Evolutionary conservation across 2,797 vertebrate species (phyloP), one percentile per base, ranked within the genome.

Genomic region (Rhadinocentrus ornatus): DNA sequence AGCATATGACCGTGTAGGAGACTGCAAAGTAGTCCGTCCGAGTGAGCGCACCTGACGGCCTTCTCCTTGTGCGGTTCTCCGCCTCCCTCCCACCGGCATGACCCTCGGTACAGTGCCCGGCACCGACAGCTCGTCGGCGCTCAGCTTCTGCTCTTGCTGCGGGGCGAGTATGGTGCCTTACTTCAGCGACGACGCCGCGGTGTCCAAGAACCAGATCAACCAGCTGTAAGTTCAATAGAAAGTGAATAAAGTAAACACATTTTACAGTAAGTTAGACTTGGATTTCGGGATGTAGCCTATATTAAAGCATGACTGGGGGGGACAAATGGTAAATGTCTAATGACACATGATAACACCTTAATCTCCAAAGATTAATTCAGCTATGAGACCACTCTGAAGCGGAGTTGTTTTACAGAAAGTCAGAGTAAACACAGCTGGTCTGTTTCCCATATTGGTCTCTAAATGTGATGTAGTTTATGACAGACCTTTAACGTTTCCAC

Each of bases 171-270:
- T 99, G 95, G 95, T 96, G 88, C 96, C 96, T 18, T 95, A 96
- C 91, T 97, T 97, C 91, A 95, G 94, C 26, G 95, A 96, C 67
- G 94, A 97, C 90, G 95, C 96, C 58, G 94, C 96, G 65, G 96
- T 95, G 88, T 96, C 96, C 9, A 96, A 95, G 72, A 95, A 96
- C 87, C 91, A 96, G 82, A 96, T 98, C 93, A 95, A 95, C 87
- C 96, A 96, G 89, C 93, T 97, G 97, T 98, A 88, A 98, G 97
- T 98, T 79, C 7, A 44, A 16, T 24, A 27, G 3, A 13, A n/a
- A 8, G 24, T 24, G 41, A 3, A 35, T 2, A 3, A n/a, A 18
- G 2, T 29, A 48, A 48, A 34, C 15, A 24, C 15, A 13, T 34
- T 44, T 10, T 24, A n/a, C 0, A 3, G 4, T 12, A 16, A 11